Percentiles rank a stretch among this genome's conserved stretches.
Evolutionary conservation across 2,113 vertebrate genomes (phyloP).

Genomic region (Anarhynchus alexandrinus): DNA sequence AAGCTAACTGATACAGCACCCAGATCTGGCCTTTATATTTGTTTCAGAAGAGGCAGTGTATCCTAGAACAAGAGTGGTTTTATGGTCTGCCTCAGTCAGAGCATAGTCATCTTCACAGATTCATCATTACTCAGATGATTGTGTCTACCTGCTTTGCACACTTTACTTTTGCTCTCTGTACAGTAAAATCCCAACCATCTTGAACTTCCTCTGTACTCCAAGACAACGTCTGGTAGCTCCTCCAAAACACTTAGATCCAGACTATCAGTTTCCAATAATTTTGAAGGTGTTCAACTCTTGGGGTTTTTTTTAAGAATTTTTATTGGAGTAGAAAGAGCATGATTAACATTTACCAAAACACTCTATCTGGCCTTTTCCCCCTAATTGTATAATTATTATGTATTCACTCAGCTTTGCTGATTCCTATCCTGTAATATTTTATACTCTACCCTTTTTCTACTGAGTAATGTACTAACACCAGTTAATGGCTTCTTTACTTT

Average conservation of each 20-base stretch:
- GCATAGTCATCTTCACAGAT: not conserved
- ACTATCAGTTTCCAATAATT: not conserved
- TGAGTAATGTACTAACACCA: not conserved
- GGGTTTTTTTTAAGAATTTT: not conserved
- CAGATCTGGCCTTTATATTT: not conserved
- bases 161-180: not conserved
- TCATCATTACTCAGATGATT: not conserved
- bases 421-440: not conserved
- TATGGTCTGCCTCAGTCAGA: not conserved
- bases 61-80: not conserved
- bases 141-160: not conserved
- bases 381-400: not conserved
- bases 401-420: not conserved
- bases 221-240: not conserved
- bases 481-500: not conserved
- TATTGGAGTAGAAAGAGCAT: not conserved
- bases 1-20: too few relatives aligned
- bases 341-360: not conserved
- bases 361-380: not conserved
- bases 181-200: not conserved
- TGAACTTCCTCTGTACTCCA: not conserved
- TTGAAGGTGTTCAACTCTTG: not conserved
- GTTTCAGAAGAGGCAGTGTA: not conserved
- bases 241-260: not conserved
- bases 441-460: not conserved